Percentiles rank a stretch among this genome's conserved stretches.
Conservation (phyloP, 2,888 invertebrate genomes). For the Eristalis intricaria region DNA sequence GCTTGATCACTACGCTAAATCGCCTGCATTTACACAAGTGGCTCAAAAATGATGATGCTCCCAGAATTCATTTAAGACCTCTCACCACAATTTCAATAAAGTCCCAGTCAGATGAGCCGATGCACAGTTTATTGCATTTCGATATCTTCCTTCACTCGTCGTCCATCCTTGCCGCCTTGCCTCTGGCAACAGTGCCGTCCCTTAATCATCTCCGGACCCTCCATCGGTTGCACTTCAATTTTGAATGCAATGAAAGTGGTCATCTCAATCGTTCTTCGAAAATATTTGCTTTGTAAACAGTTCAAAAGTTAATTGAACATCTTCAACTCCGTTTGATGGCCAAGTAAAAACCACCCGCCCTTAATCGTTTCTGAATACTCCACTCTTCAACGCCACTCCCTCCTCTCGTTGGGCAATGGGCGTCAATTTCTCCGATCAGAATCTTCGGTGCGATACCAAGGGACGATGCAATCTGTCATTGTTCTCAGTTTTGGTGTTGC, state of each 20-base stretch:
- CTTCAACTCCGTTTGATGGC: constrained; percentile 12
- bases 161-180: too few relatives aligned
- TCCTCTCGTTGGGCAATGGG: constrained; percentile 38
- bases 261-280: not conserved
- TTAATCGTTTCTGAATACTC: constrained; percentile 36
- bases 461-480: constrained; percentile 45
- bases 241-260: not conserved
- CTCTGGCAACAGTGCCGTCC: not conserved
- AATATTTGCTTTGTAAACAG: constrained; percentile 17
- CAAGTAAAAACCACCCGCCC: constrained; percentile 28
- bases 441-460: constrained; percentile 8
- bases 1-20: too few relatives aligned
- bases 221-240: not conserved
- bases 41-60: too few relatives aligned
- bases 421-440: constrained; percentile 60
- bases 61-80: too few relatives aligned
- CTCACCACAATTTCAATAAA: too few relatives aligned
- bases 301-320: constrained; percentile 15
- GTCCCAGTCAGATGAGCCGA: too few relatives aligned
- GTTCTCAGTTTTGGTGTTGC: constrained; percentile 49
- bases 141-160: too few relatives aligned
- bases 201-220: not conserved
- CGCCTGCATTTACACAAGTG: too few relatives aligned
- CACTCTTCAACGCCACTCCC: not conserved
- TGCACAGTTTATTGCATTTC: too few relatives aligned